phyloP scores from a whole-genome alignment of 2,113 vertebrate species.

The Axis porcinus region DNA sequence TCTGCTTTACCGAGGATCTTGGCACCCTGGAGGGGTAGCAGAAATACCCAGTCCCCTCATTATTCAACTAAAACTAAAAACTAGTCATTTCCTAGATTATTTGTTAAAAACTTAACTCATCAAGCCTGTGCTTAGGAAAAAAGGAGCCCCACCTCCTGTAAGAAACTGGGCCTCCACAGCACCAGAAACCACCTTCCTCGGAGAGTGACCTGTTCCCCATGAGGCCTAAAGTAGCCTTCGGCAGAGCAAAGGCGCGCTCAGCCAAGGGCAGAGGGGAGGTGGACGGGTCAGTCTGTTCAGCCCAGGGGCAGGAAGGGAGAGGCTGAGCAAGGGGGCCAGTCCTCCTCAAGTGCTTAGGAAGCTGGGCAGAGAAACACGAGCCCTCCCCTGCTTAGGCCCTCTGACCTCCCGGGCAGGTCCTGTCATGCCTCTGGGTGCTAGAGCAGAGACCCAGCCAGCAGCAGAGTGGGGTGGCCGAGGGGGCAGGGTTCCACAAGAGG shows the following conservation, averaged over 20 bases:
- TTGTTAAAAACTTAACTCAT: not conserved
- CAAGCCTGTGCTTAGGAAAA: constrained; percentile 47
- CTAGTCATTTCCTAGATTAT: constrained; percentile 30
- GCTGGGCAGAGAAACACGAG: not conserved
- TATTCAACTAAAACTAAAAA: constrained; percentile 7
- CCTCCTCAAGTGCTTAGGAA: not conserved
- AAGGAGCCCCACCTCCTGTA: not conserved
- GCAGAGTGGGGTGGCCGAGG: not conserved
- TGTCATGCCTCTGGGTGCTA: not conserved
- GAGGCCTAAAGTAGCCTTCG: not conserved
- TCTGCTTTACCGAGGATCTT: not conserved
- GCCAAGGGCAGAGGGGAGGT: not conserved
- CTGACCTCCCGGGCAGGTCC: not conserved
- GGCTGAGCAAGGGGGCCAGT: not conserved
- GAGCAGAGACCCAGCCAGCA: constrained; percentile 26
- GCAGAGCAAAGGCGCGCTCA: not conserved
- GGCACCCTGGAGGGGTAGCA: not conserved
- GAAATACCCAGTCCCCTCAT: not conserved
- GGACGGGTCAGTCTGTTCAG: not conserved
- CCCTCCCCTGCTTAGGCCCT: not conserved
- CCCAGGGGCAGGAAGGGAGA: not conserved
- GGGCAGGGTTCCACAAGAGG: not conserved
- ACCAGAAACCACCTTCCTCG: constrained; percentile 13
- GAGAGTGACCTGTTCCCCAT: not conserved
- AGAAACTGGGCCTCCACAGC: constrained; percentile 24